Evolutionary conservation across 2,113 vertebrate species (phyloP).

Genomic region (Asarcornis scutulata): DNA sequence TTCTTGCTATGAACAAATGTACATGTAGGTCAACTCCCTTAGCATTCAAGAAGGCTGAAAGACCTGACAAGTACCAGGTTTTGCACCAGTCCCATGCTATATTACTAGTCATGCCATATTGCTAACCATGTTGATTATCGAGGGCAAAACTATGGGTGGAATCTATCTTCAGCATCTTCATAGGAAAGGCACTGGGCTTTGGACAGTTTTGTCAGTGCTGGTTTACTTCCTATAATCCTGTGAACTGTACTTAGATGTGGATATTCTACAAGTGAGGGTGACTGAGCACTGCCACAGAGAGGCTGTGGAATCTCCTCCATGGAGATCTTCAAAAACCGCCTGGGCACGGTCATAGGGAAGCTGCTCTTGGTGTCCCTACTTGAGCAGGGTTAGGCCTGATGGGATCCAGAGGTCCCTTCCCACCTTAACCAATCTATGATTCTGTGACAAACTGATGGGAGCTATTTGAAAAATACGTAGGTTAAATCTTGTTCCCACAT

Average conservation of each 20-base stretch:
- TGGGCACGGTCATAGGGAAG: neutral
- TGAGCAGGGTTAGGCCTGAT: neutral
- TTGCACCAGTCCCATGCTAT: neutral
- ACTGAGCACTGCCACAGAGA: neutral
- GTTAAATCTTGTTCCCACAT: neutral
- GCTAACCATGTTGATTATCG: neutral
- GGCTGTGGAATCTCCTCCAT: neutral
- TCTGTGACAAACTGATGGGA: neutral
- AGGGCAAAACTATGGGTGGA: neutral
- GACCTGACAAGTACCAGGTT: neutral
- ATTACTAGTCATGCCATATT: neutral
- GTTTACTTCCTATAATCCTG: neutral
- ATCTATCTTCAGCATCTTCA: neutral
- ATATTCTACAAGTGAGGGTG: neutral
- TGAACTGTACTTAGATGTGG: neutral
- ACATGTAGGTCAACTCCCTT: neutral
- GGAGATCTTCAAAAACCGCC: neutral
- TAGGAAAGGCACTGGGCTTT: neutral
- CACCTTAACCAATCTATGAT: neutral
- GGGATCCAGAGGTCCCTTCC: neutral
- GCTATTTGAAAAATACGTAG: neutral
- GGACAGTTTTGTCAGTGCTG: neutral
- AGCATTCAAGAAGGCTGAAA: neutral
- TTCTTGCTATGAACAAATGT: neutral
- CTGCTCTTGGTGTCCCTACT: neutral